A percentile compares a stretch with the other conserved stretches of the same genome.
Evolutionary conservation across 1,140 invertebrate species (phyloP).

Genomic region (Himalopsyche phryganea): DNA sequence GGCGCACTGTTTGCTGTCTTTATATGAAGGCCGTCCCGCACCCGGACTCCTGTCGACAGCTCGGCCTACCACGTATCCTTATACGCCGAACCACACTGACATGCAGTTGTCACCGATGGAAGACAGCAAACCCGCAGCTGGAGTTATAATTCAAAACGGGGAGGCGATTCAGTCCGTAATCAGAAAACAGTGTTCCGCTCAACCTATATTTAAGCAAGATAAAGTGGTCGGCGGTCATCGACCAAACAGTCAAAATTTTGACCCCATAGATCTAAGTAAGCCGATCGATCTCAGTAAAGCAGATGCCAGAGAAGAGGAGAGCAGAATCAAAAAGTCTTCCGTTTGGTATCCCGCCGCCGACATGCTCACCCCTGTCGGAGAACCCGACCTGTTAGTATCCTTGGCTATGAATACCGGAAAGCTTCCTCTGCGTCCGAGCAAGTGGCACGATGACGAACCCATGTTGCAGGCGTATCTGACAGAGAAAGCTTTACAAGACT

Average conservation of each 20-base stretch:
- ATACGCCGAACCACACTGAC: slow-evolving; percentile 48
- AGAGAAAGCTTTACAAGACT: slow-evolving; percentile 69
- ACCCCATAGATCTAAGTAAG: slow-evolving; percentile 38
- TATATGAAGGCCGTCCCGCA: slow-evolving; percentile 53
- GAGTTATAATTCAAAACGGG: slow-evolving; percentile 16
- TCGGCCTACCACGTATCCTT: slow-evolving; percentile 61
- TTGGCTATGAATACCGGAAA: slow-evolving; percentile 63
- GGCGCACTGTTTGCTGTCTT: slow-evolving; percentile 76
- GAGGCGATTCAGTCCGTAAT: slow-evolving; percentile 9
- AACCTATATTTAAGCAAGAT: slow-evolving; percentile 11
- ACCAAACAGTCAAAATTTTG: slow-evolving; percentile 1
- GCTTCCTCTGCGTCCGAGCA: slow-evolving; percentile 52
- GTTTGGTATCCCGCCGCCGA: slow-evolving; percentile 41
- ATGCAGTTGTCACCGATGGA: slow-evolving; percentile 35
- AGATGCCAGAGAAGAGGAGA: slow-evolving; percentile 37
- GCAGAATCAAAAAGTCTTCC: slow-evolving; percentile 3
- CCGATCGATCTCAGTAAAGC: slow-evolving; percentile 59
- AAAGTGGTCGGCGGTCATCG: slow-evolving; percentile 4
- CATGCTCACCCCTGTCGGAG: slow-evolving; percentile 59
- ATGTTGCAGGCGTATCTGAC: slow-evolving; percentile 74
- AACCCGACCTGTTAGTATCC: slow-evolving; percentile 60
- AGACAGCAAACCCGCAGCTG: slow-evolving; percentile 32
- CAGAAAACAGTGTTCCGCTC: slow-evolving; percentile 15
- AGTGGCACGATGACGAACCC: slow-evolving; percentile 57
- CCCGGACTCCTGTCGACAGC: slow-evolving; percentile 55